Evolutionary conservation across 2,797 vertebrate genomes (phyloP), one percentile per base, ranked within the genome.

Genomic region (Perodicticus potto): DNA sequence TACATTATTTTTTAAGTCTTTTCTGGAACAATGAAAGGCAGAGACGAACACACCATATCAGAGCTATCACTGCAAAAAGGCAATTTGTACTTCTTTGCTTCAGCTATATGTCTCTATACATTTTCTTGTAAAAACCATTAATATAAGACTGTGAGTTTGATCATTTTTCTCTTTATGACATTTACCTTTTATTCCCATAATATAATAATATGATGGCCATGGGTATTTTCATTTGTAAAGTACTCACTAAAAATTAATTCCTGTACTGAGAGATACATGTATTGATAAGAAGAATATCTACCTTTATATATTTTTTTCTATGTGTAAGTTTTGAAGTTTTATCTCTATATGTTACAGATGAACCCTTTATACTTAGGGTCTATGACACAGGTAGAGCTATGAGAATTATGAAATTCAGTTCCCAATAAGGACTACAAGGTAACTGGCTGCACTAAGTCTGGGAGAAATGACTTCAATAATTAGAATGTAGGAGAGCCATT

Each of bases 261-360:
- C 22, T 83, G 3, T 87, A n/a, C 91, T 70, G 16, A 81, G 43
- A 91, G 88, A 65, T 65, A 86, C 78, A 74, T 95, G 69, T 89
- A 81, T 16, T 77, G 23, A 85, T 81, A 40, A 74, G 43, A 59
- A 70, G 4, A 95, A 84, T 57, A 16, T 65, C 17, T 49, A 72
- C 49, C 16, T 29, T 92, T n/a, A 89, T 93, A 73, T 77, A 16
- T 43, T n/a, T 59, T 59, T 77, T 89, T 92, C 53, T 80, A 29
- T 61, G 17, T 92, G n/a, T 86, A 27, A 29, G 3, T 20, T 77
- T 65, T n/a, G 29, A 96, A 27, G 12, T 94, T 93, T 93, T 90
- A 87, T 87, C 49, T 49, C 32, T 84, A 57, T 4, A 12, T 55
- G 77, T 61, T 57, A 29, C 53, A 76, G 63, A 59, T 45, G 5